Conservation (phyloP, 1,140 invertebrate species). For the Euwallacea fornicatus region DNA sequence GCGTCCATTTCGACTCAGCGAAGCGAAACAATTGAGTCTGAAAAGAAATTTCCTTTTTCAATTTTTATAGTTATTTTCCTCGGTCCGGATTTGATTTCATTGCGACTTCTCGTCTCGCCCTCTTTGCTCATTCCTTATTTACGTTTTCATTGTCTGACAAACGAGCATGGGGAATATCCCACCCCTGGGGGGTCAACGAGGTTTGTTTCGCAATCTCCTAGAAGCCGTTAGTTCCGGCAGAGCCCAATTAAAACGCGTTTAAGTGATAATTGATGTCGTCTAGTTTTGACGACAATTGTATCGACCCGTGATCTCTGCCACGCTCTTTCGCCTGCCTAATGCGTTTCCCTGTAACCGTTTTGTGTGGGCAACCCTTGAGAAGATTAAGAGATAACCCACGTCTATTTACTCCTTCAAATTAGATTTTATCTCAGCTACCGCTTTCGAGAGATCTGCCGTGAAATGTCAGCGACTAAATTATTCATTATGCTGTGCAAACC, state of each 20-base stretch:
- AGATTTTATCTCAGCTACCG: conserved; percentile 16
- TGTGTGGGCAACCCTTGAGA: conserved; percentile 26
- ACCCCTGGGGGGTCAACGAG: too few species aligned
- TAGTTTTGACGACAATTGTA: conserved; percentile 20
- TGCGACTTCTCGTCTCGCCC: conserved; percentile 39
- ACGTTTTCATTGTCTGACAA: conserved; percentile 49
- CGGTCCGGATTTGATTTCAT: conserved; percentile 52
- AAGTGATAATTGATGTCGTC: conserved; percentile 24
- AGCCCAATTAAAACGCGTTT: conserved; percentile 23
- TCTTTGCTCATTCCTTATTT: conserved; percentile 47
- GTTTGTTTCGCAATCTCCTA: too few species aligned
- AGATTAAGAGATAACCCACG: conserved; percentile 24
- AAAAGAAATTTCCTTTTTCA: conserved; percentile 55
- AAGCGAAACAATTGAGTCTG: conserved; percentile 51
- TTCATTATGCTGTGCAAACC: neutral
- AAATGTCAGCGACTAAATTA: conserved; percentile 14
- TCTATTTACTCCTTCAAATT: conserved; percentile 22
- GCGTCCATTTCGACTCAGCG: conserved; percentile 44
- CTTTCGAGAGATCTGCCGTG: conserved; percentile 5
- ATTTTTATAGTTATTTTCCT: conserved; percentile 54
- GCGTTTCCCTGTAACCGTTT: conserved; percentile 21
- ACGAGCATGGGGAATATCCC: conserved; percentile 44
- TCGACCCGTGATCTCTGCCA: conserved; percentile 15
- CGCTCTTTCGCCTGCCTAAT: conserved; percentile 25
- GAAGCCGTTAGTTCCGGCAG: too few species aligned